Base-by-base conservation (phyloP, 2,797 vertebrate species). In the Lepidocolaptes lacrymiger region DNA sequence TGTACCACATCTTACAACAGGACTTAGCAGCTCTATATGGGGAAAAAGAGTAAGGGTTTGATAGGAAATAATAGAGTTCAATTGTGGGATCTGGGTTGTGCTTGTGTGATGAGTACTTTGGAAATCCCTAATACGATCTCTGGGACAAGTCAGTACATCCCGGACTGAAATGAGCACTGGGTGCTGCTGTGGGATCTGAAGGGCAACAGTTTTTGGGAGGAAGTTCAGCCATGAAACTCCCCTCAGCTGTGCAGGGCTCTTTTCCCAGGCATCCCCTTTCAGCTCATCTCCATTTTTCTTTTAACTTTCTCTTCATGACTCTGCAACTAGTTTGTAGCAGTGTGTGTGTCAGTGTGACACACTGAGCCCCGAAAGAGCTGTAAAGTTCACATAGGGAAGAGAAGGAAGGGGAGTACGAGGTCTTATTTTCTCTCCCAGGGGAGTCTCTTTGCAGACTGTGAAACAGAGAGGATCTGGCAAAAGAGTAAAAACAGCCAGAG, bases 121-220 rank as follows among this genome's bases (percentile, higher is more conserved):
- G 27, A 79, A 72, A 49, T 69, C 20, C 48, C 58, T 59, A 37
- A 7, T 27, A 3, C 22, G 18, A 30, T 73, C 30, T 88, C 62
- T 81, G 66, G 34, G n/a, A 63, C 9, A 72, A 71, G 24, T 43
- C 36, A 67, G 14, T 64, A 34, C n/a, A 18, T 58, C 58, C 52
- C 52, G 79, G 44, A 69, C 59, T 1, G 1, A 64, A 75, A 43
- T 0, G 3, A 56, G 49, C 2, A 2, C 34, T 14, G 28, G 7
- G 8, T 49, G 52, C 39, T 76, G 59, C 41, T 46, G 43, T 39
- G 71, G 48, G 18, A 74, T 49, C 44, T 85, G 51, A 43, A 72
- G 14, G 46, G 12, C 18, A 87, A 3, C 9, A 1, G 1, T 10
- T 52, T 72, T 49, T 66, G 58, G 34, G 19, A 62, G 62, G 21